These are phyloP conservation scores for Irena cyanogastra DNA, from an alignment of 2,113 vertebrate genomes.

Conservation along the genomic window DNA sequence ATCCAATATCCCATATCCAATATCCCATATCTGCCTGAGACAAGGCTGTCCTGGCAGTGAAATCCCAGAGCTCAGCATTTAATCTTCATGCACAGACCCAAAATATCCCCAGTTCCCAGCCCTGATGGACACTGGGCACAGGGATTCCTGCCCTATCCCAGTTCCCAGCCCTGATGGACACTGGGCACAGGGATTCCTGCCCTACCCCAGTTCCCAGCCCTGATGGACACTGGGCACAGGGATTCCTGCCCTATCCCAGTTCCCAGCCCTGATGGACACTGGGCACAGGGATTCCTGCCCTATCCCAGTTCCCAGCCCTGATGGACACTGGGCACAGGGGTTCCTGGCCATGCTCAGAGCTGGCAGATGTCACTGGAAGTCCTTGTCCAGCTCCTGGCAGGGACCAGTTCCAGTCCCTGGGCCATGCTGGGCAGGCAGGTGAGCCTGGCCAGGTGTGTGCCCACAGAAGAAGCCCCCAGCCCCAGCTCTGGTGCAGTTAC, in stretches of 20 bases:
- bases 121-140: not conserved
- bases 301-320: not conserved
- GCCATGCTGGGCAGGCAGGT: rapidly evolving
- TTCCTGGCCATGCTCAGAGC: not conserved
- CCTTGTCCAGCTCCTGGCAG: not conserved
- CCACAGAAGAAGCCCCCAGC: rapidly evolving
- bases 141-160: not conserved
- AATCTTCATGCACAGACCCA: rapidly evolving
- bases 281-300: not conserved
- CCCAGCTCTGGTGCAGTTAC: not conserved
- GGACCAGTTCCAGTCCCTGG: rapidly evolving
- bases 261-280: not conserved
- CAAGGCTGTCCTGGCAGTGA: not conserved
- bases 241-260: not conserved
- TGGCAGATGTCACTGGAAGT: not conserved
- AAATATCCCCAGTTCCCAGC: not conserved
- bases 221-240: not conserved
- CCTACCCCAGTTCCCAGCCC: not conserved
- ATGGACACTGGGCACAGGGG: not conserved
- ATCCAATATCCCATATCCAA: no score
- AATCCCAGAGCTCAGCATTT: not conserved
- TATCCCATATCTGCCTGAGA: not conserved
- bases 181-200: not conserved
- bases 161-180: not conserved
- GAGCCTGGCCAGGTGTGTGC: not conserved